Percentiles rank a stretch among this genome's conserved stretches.
These are phyloP conservation scores for Connochaetes taurinus DNA, from an alignment of 2,113 vertebrate genomes.

Conservation along the genomic window DNA sequence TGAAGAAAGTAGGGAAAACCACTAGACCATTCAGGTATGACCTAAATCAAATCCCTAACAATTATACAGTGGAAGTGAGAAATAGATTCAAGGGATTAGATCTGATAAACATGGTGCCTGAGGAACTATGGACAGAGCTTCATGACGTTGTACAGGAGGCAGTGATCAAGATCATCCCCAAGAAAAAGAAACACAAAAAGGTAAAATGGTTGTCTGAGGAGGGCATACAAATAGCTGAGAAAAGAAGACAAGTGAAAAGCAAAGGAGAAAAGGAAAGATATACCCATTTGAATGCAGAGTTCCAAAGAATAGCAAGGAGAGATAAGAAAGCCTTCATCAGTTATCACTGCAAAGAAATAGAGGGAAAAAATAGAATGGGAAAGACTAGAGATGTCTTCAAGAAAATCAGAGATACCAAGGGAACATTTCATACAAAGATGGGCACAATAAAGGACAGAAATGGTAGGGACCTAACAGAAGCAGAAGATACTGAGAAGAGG, in stretches of 20 bases:
- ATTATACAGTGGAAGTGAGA: neutral
- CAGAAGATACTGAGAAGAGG: no score
- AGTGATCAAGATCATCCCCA: neutral
- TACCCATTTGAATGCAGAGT: no score
- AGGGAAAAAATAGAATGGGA: no score
- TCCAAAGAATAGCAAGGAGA: no score
- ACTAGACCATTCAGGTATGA: neutral
- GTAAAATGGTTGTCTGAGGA: neutral
- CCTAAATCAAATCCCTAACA: neutral
- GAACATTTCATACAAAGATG: neutral
- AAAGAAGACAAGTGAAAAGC: neutral
- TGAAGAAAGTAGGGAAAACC: neutral
- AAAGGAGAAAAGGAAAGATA: neutral
- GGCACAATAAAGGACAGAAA: neutral
- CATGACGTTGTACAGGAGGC: neutral
- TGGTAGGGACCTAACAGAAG: no score
- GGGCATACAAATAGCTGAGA: rapidly evolving
- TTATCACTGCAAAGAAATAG: no score
- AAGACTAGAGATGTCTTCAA: no score
- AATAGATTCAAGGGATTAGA: neutral
- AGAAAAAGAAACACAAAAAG: neutral
- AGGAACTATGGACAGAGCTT: neutral
- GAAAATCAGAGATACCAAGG: no score
- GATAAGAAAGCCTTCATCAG: no score
- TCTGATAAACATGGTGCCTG: neutral